phyloP scores from a whole-genome alignment of 64 coral and sea anemone species.

The Actinia tenebrosa region DNA sequence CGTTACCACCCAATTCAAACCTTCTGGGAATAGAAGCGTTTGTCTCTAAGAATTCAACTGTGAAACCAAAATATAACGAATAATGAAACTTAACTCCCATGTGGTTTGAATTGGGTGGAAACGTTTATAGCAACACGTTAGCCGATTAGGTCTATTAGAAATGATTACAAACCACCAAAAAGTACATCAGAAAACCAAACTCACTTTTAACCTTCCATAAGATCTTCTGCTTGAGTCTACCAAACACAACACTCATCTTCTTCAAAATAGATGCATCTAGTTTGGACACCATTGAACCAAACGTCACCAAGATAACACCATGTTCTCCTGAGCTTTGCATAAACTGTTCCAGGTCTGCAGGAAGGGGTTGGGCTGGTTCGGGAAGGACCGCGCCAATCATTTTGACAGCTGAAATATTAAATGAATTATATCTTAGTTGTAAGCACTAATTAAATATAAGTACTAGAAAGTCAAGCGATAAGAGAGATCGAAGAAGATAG shows the following conservation, averaged over 20 bases:
- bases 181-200: not conserved
- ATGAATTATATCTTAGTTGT: too few relatives aligned
- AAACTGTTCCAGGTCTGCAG: conserved; percentile 47
- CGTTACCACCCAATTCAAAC: too few relatives aligned
- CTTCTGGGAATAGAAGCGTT: too few relatives aligned
- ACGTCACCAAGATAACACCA: conserved; percentile 68
- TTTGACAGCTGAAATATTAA: conserved; percentile 11
- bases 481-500: too few relatives aligned
- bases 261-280: not conserved
- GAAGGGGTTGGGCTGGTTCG: conserved; percentile 32
- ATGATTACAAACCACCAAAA: not conserved
- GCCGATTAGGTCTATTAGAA: not conserved
- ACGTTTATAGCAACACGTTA: too few relatives aligned
- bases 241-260: conserved; percentile 1
- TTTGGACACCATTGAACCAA: conserved; percentile 51
- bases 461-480: too few relatives aligned
- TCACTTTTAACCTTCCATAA: not conserved
- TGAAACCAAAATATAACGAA: too few relatives aligned
- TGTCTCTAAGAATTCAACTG: too few relatives aligned
- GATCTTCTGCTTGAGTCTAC: conserved; percentile 11
- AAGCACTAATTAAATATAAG: too few relatives aligned
- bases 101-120: too few relatives aligned
- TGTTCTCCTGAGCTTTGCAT: conserved; percentile 38
- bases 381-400: conserved; percentile 46
- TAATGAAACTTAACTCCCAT: too few relatives aligned